phyloP scores from a whole-genome alignment of 2,888 invertebrate genomes.

The Globia sparganii region DNA sequence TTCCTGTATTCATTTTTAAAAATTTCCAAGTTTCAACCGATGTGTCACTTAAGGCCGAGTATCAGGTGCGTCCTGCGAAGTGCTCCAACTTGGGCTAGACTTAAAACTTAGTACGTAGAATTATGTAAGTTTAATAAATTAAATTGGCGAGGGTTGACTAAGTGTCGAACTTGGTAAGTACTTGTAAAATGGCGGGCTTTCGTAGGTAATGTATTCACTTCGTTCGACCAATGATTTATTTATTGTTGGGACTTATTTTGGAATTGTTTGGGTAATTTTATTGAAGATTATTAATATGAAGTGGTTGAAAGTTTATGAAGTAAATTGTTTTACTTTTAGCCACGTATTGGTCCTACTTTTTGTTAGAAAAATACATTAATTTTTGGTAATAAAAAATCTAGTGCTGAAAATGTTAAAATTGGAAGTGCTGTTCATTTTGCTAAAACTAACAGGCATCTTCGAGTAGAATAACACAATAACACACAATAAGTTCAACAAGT shows the following conservation, averaged over 20 bases:
- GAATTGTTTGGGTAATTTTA: constrained; percentile 27
- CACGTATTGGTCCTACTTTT: neutral
- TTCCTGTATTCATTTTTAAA: constrained; percentile 61
- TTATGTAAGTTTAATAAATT: constrained; percentile 68
- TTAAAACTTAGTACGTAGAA: constrained; percentile 61
- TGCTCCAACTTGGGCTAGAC: constrained; percentile 64
- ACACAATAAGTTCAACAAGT: no score
- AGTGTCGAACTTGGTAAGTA: constrained; percentile 57
- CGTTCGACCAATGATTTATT: constrained; percentile 7
- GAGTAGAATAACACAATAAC: no score
- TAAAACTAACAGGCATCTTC: neutral
- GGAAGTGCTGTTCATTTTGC: neutral
- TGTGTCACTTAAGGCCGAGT: constrained; percentile 61
- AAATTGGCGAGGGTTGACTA: constrained; percentile 53
- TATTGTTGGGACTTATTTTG: constrained; percentile 32
- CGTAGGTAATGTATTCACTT: constrained; percentile 24
- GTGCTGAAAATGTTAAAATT: neutral
- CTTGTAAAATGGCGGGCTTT: constrained; percentile 50
- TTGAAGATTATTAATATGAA: constrained; percentile 5
- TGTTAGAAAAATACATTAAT: no score
- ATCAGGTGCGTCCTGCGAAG: constrained; percentile 66
- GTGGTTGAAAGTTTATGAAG: neutral
- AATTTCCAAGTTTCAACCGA: constrained; percentile 38
- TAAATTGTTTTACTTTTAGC: neutral
- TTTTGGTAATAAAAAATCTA: no score